Conservation (phyloP, 2,888 invertebrate genomes). For the Lithophane ornitopus region DNA sequence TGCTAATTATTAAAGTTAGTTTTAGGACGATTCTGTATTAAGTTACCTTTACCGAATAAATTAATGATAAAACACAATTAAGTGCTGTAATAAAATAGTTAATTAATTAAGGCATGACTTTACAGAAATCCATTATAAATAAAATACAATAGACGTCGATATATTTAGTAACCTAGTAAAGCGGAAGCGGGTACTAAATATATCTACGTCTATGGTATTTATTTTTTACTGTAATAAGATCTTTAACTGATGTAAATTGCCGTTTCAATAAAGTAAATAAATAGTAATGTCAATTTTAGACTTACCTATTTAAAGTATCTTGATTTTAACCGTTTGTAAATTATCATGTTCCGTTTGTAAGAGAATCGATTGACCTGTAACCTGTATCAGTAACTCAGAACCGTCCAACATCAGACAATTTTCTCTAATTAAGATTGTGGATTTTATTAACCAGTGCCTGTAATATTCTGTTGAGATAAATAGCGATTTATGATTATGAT, state of each 20-base stretch:
- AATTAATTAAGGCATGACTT: background rate
- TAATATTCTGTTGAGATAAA: too few species aligned
- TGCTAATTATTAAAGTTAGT: slow-evolving; percentile 18
- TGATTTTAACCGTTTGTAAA: background rate
- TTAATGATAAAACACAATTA: too few species aligned
- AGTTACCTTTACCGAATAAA: background rate
- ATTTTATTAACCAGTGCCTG: too few species aligned
- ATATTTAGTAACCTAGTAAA: too few species aligned
- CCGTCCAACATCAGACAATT: background rate
- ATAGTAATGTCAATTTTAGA: background rate
- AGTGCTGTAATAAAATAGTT: background rate
- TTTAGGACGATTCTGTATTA: background rate
- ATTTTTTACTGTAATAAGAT: background rate
- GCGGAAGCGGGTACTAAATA: too few species aligned
- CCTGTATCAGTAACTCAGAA: background rate
- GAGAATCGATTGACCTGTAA: background rate
- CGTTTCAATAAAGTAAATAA: background rate
- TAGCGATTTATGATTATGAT: too few species aligned
- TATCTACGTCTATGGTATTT: too few species aligned
- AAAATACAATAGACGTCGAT: too few species aligned
- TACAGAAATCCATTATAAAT: too few species aligned
- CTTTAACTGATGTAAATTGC: background rate
- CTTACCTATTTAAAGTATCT: background rate
- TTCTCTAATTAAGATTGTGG: too few species aligned
- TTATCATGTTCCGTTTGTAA: background rate